These are phyloP conservation scores for Nomada flava DNA, from an alignment of 2,888 invertebrate species.

Conservation along the genomic window DNA sequence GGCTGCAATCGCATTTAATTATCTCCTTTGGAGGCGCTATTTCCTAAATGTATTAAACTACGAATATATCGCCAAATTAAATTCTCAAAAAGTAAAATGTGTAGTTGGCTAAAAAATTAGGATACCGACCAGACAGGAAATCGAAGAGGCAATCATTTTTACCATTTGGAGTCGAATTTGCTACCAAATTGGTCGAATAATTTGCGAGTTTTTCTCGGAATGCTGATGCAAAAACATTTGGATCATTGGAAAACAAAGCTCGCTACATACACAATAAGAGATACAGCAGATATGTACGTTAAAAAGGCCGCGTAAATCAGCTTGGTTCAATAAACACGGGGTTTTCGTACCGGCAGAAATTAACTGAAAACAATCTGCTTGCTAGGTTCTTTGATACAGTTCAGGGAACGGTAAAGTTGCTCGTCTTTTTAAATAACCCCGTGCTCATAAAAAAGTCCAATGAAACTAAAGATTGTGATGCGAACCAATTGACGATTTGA, in stretches of 20 bases:
- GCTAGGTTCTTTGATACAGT: background rate
- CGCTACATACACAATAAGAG: constrained; percentile 15
- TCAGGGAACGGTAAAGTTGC: background rate
- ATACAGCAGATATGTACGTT: constrained; percentile 47
- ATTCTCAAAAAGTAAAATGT: too few relatives aligned
- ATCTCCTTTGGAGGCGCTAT: too few relatives aligned
- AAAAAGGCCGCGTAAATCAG: constrained; percentile 43
- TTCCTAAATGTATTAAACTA: background rate
- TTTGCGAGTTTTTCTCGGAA: constrained; percentile 3
- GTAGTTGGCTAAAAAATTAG: too few relatives aligned
- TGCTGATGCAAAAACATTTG: background rate
- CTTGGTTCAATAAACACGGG: constrained; percentile 27
- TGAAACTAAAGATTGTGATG: background rate
- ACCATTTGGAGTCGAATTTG: background rate
- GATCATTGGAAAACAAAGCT: constrained; percentile 20
- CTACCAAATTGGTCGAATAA: background rate
- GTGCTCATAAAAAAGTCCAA: background rate
- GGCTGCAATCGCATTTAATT: too few relatives aligned
- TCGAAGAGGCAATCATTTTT: background rate
- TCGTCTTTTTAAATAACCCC: background rate
- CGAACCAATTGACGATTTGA: background rate
- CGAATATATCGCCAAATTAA: background rate
- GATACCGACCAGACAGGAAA: too few relatives aligned
- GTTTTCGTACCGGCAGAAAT: background rate
- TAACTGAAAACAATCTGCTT: background rate